Evolutionary conservation across 2,888 invertebrate species (phyloP), one percentile per base, ranked within the genome.

Genomic region (Agonopterix heracliana): DNA sequence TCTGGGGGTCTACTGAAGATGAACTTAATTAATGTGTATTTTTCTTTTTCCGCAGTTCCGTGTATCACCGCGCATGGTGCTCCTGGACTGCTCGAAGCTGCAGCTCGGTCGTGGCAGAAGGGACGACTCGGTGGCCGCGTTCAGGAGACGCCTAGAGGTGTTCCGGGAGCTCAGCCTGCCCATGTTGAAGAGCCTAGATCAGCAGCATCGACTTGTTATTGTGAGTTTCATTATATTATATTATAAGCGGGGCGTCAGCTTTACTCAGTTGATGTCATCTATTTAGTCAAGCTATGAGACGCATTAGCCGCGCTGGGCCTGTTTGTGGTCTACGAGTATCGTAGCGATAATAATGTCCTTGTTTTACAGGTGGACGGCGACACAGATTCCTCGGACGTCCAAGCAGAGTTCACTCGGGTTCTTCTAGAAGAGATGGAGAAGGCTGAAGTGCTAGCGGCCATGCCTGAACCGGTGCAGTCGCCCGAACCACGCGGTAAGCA

Each of bases 11-110:
- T 26, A 26, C 26, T 26, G 1, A 26, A 5, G 26, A 5, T 26
- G 26, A 26, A 26, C 26, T 26, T 26, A 26, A 1, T 14, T 2
- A 14, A 17, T 17, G 17, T 3, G 26, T 26, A 26, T 26, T 5
- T 26, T 26, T 5, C 26, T 26, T 5, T 26, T 26, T 26, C 26
- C 26, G 13, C 77, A 96, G 96, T 95, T 93, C 78, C 91, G 91
- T 49, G 91, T 93, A 62, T 90, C 91, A 45, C 96, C 97, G 2
- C 92, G 95, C 0, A 91, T 96, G 69, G 92, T 98, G 3, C 90
- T 98, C 1, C 86, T 98, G 64, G 98, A 98, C 82, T 97, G 97
- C 68, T 96, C 97, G 0, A 97, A 97, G 78, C 89, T 96, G 51
- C 96, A 96, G 75, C 85, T 96, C 44, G 96, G 96, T 0, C 91